Base-by-base conservation (phyloP, 1,140 invertebrate species). In the Anastrepha ludens region DNA sequence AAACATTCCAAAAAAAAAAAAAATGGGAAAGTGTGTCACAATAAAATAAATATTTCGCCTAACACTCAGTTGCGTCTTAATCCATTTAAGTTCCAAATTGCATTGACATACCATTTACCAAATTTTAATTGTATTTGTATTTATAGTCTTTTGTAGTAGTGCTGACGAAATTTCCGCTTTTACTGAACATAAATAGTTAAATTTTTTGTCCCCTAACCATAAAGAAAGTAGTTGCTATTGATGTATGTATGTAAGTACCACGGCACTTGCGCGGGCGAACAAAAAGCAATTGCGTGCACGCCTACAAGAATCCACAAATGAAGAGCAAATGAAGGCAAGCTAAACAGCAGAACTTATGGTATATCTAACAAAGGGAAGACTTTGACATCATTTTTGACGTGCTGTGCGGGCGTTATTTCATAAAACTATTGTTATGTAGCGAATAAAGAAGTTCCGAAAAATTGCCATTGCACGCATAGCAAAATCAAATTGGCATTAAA, bases 121-220 rank as follows among this genome's bases (percentile, higher is more conserved):
- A 67, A 8, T 67, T 29, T 29, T 67, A 67, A 67, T 67, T 67
- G 65, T 67, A 67, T 41, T 67, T 67, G 55, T 67, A 67, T 67
- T 13, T 67, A 3, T 20, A 6, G 4, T 3, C 17, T 4, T 67
- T 67, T 67, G 13, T 67, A 39, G 65, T 29, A 67, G 11, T 29
- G 64, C 65, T 39, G 62, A 58, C 7, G 13, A 41, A 67, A 67
- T 1, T 29, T 29, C 65, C 11, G 65, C 65, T 29, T 39, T 20
- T 9, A 67, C 39, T 41, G 29, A 67, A 64, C 17, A 64, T 29
- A 67, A 67, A 67, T 67, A 39, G 39, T 29, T 67, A 0, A 29
- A 29, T 29, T 29, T 29, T 29, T 29, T 29, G 29, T 29, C 29
- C 29, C 29, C 29, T 29, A 29, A 29, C 29, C 29, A 29, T 0